phyloP scores from a whole-genome alignment of 2,888 invertebrate genomes.

The Cenopis cana region DNA sequence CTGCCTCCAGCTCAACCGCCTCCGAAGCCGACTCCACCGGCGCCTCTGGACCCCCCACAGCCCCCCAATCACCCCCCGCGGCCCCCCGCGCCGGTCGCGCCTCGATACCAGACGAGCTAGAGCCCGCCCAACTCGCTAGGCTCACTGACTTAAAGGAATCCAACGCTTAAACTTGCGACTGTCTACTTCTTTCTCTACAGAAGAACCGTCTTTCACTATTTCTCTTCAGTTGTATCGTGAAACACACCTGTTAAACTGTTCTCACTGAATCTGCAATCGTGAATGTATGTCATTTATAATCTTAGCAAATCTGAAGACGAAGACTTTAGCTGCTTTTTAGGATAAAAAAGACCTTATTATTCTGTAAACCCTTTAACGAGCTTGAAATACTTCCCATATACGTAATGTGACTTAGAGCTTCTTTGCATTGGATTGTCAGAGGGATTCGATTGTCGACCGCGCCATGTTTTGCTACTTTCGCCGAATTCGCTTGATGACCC shows the following conservation, averaged over 20 bases:
- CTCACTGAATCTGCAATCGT: background rate
- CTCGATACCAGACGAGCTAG: constrained; percentile 94
- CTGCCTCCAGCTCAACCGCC: constrained; percentile 87
- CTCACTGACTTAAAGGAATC: constrained; percentile 96
- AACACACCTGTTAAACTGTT: background rate
- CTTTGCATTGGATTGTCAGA: background rate
- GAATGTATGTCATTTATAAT: background rate
- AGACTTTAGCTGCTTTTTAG: background rate
- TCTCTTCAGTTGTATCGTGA: background rate
- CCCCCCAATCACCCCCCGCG: constrained; percentile 85
- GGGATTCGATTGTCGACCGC: background rate
- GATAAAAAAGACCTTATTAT: background rate
- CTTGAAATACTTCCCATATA: too few species aligned
- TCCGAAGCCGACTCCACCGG: constrained; percentile 88
- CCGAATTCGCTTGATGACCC: background rate
- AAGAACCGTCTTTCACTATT: constrained; percentile 48
- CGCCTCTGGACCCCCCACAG: constrained; percentile 84
- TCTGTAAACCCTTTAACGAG: background rate
- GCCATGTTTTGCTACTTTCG: background rate
- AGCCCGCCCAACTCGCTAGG: constrained; percentile 94
- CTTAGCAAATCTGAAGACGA: background rate
- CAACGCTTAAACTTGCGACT: constrained; percentile 88
- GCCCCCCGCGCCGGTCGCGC: constrained; percentile 91
- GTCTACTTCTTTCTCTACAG: constrained; percentile 34
- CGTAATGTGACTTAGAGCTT: background rate